These are phyloP conservation scores for Pontoporia blainvillei DNA, from an alignment of 2,113 vertebrate species.

Conservation along the genomic window DNA sequence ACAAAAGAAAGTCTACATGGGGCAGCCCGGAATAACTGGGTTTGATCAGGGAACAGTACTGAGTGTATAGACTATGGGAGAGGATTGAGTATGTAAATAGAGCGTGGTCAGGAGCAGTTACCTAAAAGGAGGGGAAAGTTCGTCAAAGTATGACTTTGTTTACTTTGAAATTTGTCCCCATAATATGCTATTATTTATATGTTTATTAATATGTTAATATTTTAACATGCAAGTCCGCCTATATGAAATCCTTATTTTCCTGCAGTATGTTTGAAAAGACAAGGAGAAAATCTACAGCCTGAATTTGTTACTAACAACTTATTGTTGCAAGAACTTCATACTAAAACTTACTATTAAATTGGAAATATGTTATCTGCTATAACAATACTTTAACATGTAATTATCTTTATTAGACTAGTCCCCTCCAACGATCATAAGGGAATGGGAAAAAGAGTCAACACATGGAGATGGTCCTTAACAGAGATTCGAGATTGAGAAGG, in stretches of 20 bases:
- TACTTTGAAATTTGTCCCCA: not conserved
- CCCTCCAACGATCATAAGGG: not conserved
- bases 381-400: not conserved
- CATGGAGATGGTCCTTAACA: not conserved
- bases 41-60: not conserved
- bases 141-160: not conserved
- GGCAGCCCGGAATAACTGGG: not conserved
- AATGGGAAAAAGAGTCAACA: too few species aligned
- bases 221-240: not conserved
- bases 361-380: not conserved
- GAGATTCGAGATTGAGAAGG: not conserved
- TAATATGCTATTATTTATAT: not conserved
- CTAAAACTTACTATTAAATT: not conserved
- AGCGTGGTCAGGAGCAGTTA: not conserved
- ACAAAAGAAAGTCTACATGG: not conserved
- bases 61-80: not conserved
- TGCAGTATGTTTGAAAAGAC: not conserved
- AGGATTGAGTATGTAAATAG: not conserved
- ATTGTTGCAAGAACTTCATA: not conserved
- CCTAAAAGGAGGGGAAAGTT: not conserved
- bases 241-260: not conserved
- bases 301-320: not conserved
- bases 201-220: not conserved
- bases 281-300: not conserved
- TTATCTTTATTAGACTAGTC: not conserved